Conservation (phyloP, 2,888 invertebrate species). For the Proisotoma minuta region DNA sequence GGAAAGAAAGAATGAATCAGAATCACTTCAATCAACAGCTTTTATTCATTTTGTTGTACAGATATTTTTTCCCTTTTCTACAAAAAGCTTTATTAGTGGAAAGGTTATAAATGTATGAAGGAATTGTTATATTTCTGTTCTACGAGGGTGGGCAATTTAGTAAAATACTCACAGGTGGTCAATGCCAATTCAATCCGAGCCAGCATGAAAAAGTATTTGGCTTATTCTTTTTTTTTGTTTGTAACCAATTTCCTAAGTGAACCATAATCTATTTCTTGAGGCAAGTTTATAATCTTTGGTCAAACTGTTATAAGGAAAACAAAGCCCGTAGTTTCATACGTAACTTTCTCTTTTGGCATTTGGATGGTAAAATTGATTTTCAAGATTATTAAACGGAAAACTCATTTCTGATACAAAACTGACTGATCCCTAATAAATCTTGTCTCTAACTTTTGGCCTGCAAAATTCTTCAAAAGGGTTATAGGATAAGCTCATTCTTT, state of each 20-base stretch:
- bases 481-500: neutral
- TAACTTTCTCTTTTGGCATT: neutral
- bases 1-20: neutral
- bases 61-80: neutral
- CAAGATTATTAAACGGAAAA: neutral
- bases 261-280: neutral
- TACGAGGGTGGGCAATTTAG: neutral
- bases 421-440: neutral
- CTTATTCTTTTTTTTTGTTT: neutral
- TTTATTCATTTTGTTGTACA: neutral
- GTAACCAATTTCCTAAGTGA: neutral
- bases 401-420: neutral
- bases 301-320: neutral
- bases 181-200: neutral
- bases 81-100: neutral
- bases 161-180: slow-evolving; percentile 2
- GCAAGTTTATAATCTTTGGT: neutral
- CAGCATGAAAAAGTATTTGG: neutral
- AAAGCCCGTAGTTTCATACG: no score
- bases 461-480: neutral
- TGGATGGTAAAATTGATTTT: neutral
- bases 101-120: neutral
- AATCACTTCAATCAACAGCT: neutral
- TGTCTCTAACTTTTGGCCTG: neutral
- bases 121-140: neutral